Evolutionary conservation across 2,797 vertebrate species (phyloP).

Genomic region (Spondyliosoma cantharus): DNA sequence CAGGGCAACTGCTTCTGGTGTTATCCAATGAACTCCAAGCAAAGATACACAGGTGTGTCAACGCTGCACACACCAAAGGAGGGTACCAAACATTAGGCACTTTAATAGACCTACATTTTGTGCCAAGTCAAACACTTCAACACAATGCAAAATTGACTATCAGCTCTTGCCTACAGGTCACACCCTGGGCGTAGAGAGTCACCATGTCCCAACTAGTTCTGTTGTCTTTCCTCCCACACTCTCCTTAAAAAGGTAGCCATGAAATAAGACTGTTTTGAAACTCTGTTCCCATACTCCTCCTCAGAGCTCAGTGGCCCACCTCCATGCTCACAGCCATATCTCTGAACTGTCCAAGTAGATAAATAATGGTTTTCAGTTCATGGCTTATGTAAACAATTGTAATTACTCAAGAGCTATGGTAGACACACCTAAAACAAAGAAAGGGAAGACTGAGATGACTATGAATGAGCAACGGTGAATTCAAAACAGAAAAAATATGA

Average conservation of each 20-base stretch:
- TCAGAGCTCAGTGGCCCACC: slow-evolving; percentile 5
- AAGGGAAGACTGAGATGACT: slow-evolving; percentile 49
- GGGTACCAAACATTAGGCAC: slow-evolving; percentile 26
- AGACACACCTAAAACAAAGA: slow-evolving; percentile 61
- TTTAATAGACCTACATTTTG: slow-evolving; percentile 46
- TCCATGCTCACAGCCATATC: slow-evolving; percentile 22
- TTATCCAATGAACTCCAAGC: slow-evolving; percentile 27
- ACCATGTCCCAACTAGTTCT: slow-evolving; percentile 79
- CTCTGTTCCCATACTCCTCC: slow-evolving; percentile 46
- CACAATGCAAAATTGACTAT: slow-evolving; percentile 67
- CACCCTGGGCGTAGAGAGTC: slow-evolving; percentile 74
- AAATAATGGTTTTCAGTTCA: slow-evolving; percentile 51
- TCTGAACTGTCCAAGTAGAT: slow-evolving; percentile 25
- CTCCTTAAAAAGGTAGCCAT: slow-evolving; percentile 57
- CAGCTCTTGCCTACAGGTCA: slow-evolving; percentile 66
- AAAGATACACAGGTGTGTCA: slow-evolving; percentile 45
- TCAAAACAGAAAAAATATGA: slow-evolving; percentile 47
- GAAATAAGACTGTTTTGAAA: slow-evolving; percentile 60
- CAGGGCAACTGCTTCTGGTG: slow-evolving; percentile 43
- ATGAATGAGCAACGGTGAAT: slow-evolving; percentile 46
- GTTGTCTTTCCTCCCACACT: slow-evolving; percentile 74
- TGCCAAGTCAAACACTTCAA: slow-evolving; percentile 76
- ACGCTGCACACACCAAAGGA: slow-evolving; percentile 7
- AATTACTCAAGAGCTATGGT: slow-evolving; percentile 50
- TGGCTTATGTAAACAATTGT: slow-evolving; percentile 59